Conservation (phyloP, 2,888 invertebrate species). For the Disparrhopalites patrizii region DNA sequence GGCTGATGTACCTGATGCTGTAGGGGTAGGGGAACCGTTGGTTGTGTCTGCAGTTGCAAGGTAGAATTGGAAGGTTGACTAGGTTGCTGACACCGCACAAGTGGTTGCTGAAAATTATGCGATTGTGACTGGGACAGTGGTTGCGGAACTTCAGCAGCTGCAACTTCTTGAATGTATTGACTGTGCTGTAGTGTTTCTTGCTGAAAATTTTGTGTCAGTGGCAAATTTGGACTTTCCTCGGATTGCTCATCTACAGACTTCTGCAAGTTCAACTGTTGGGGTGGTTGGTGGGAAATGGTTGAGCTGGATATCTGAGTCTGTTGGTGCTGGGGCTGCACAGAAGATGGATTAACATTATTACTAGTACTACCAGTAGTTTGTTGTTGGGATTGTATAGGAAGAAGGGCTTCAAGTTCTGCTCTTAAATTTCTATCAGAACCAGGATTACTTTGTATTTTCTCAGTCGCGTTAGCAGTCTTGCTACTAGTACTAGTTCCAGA, state of each 20-base stretch:
- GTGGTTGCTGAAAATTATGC: conserved; percentile 16
- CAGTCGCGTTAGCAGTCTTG: conserved; percentile 1
- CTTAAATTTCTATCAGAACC: conserved; percentile 17
- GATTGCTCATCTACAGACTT: conserved; percentile 17
- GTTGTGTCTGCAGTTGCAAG: conserved; percentile 43
- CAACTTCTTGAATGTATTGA: neutral
- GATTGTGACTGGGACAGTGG: neutral
- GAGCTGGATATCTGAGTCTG: conserved; percentile 28
- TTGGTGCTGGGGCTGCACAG: conserved; percentile 40
- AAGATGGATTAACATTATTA: conserved; percentile 35
- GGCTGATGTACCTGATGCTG: conserved; percentile 53
- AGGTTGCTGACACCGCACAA: neutral
- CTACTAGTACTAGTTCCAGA: neutral
- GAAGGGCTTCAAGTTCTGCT: conserved; percentile 18
- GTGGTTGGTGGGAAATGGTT: conserved; percentile 28
- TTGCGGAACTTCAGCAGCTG: conserved; percentile 2
- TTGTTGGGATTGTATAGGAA: neutral
- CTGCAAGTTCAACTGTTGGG: conserved; percentile 23
- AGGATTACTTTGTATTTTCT: conserved; percentile 21
- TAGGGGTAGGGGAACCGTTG: conserved; percentile 40
- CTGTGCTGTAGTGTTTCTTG: neutral
- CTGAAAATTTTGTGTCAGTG: neutral
- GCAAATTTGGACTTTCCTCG: conserved; percentile 5
- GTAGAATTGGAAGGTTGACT: conserved; percentile 36
- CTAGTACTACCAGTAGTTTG: neutral